Base-by-base conservation (phyloP, 2,888 invertebrate species). In the Nudaria mundana region DNA sequence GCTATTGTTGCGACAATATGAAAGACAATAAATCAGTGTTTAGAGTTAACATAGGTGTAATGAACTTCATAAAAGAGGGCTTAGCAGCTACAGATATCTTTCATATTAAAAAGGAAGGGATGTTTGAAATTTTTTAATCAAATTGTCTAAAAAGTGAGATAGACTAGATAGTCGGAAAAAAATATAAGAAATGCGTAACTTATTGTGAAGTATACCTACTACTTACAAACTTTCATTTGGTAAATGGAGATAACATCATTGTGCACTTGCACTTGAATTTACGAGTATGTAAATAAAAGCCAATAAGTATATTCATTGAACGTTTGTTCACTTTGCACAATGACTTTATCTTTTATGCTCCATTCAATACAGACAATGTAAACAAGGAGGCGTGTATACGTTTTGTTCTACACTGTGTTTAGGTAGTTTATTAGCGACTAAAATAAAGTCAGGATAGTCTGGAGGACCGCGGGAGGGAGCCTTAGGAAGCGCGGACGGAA, bases 401-500 rank as follows among this genome's bases (percentile, higher is more conserved):
- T 30, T 54, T 58, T 53, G 56, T 56, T 53, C 35, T 45, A 45
- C 36, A 30, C 30, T 42, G 26, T 46, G 60, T 59, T 58, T 48
- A 59, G 63, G 60, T 69, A 62, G 65, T 66, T 69, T 70, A 75
- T 58, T 46, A 74, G 76, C 66, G 72, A 70, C 75, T 73, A 72
- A 72, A 71, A 71, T 68, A 67, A 66, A 49, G 60, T 42, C 59
- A 53, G 71, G 69, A 71, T 64, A 70, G 71, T 63, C 67, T 67
- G 74, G 75, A 76, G 74, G 71, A 66, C 71, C 73, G 73, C 74
- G 69, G 74, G 81, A 80, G 69, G 74, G 81, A 80, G 77, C 73
- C 75, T 69, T 64, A 73, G 71, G 72, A 73, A 73, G 76, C 78
- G 76, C 81, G 76, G 73, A 70, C 66, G 86, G 85, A 81, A 84